Conservation (phyloP, 2,113 vertebrate species). For the Addax nasomaculatus region DNA sequence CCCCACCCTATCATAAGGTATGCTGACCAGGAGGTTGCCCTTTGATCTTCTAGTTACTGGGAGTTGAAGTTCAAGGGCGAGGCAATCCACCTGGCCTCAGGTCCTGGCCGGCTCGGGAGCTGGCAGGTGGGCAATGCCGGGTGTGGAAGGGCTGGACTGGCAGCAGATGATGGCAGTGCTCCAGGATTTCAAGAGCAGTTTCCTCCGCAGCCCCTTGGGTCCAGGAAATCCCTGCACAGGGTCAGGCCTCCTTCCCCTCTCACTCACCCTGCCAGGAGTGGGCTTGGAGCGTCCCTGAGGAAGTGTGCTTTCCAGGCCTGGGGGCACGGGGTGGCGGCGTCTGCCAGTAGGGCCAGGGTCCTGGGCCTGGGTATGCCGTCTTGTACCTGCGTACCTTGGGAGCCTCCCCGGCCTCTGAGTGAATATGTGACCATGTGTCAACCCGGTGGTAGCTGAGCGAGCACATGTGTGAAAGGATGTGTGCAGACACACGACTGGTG, state of each 20-base stretch:
- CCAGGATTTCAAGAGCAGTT: neutral
- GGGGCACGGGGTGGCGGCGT: fast-evolving
- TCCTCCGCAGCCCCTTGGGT: neutral
- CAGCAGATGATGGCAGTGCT: fast-evolving
- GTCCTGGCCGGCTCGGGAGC: neutral
- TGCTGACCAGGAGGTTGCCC: neutral
- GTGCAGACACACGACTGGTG: neutral
- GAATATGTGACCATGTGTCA: neutral
- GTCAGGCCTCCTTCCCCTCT: fast-evolving
- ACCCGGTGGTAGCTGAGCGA: fast-evolving
- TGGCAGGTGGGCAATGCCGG: neutral
- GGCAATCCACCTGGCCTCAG: neutral
- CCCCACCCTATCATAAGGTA: neutral
- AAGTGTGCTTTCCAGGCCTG: neutral
- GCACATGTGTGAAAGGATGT: fast-evolving
- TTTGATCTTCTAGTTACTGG: neutral
- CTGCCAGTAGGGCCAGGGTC: neutral
- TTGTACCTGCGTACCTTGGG: neutral
- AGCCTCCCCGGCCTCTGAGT: neutral
- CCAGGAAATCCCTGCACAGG: neutral
- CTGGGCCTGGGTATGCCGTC: fast-evolving
- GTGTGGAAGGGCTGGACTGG: neutral
- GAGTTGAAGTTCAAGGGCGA: neutral
- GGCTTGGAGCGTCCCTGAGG: neutral
- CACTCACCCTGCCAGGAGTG: neutral